Percentiles rank a stretch among this genome's conserved stretches.
phyloP scores from a whole-genome alignment of 2,888 invertebrate genomes.

The Eledona agricola region DNA sequence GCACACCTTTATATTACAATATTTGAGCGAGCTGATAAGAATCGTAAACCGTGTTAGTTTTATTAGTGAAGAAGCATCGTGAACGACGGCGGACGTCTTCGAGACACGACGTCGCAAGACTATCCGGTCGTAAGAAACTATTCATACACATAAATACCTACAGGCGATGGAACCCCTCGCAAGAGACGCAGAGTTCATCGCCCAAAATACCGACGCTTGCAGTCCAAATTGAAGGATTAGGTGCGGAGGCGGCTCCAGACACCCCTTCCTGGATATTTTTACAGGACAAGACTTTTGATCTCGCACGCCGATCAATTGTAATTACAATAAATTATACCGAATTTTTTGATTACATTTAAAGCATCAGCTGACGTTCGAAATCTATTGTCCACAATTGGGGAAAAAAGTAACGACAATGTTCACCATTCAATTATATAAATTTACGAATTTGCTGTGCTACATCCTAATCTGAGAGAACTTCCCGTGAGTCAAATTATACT shows the following conservation, averaged over 20 bases:
- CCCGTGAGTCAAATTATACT: too few species aligned
- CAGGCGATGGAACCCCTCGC: constrained; percentile 43
- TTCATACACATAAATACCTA: constrained; percentile 52
- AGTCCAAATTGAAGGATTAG: constrained; percentile 18
- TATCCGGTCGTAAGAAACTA: constrained; percentile 34
- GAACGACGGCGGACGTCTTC: constrained; percentile 3
- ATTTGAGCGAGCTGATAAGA: constrained; percentile 16
- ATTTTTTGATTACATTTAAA: too few species aligned
- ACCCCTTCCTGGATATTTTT: constrained; percentile 4
- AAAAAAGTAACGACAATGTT: too few species aligned
- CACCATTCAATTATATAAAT: too few species aligned
- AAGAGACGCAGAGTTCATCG: constrained; percentile 49
- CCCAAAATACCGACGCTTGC: constrained; percentile 46
- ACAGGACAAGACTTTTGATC: too few species aligned
- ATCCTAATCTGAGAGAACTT: too few species aligned
- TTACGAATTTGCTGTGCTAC: too few species aligned
- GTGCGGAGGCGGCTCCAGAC: constrained; percentile 17
- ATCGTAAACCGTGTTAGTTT: not conserved
- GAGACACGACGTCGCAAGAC: constrained; percentile 33
- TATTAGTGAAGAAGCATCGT: not conserved
- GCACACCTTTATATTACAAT: constrained; percentile 15
- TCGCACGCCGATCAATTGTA: too few species aligned
- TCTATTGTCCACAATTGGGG: too few species aligned
- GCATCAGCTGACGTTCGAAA: too few species aligned
- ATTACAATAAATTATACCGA: too few species aligned